These are phyloP conservation scores for Mus spretus DNA, from an alignment of 2,797 vertebrate species.

Conservation along the genomic window DNA sequence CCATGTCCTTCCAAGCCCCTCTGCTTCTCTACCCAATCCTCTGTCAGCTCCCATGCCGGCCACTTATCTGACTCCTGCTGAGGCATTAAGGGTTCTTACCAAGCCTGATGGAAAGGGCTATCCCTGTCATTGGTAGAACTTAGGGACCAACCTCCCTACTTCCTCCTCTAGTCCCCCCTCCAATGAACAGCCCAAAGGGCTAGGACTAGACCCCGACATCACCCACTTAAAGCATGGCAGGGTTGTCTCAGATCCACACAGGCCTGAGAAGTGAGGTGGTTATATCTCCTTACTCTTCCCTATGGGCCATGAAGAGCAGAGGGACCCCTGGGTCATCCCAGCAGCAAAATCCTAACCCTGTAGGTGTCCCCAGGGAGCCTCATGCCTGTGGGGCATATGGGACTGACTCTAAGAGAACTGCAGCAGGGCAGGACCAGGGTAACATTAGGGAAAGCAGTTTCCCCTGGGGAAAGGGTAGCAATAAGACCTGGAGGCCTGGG, in stretches of 20 bases:
- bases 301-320: background rate
- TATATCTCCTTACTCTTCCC: background rate
- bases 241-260: background rate
- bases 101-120: background rate
- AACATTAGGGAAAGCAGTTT: background rate
- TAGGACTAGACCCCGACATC: background rate
- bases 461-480: too few relatives aligned
- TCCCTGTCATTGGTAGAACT: background rate
- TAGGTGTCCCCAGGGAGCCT: background rate
- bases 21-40: background rate
- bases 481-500: background rate
- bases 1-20: background rate
- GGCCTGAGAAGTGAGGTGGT: background rate
- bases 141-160: background rate
- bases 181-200: background rate
- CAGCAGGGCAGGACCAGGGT: background rate
- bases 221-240: background rate
- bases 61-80: background rate
- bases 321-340: background rate
- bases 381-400: background rate
- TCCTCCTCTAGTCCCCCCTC: background rate
- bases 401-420: background rate
- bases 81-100: background rate
- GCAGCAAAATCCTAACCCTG: too few relatives aligned
- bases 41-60: too few relatives aligned